Conservation (phyloP, 1,140 invertebrate species). For the Harlomillsia oculata region DNA sequence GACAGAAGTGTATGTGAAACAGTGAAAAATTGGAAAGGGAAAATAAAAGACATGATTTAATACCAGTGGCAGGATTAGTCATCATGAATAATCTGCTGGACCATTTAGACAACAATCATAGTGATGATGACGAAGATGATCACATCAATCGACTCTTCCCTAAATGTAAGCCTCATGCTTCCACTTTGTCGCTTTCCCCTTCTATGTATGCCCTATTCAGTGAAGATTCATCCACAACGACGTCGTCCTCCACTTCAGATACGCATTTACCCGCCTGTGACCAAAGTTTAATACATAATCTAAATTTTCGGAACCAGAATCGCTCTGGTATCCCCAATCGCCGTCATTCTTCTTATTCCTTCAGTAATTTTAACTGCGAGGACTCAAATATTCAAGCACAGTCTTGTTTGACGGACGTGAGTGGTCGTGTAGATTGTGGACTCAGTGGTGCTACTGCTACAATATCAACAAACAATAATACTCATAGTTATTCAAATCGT, state of each 20-base stretch:
- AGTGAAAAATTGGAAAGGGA: not conserved
- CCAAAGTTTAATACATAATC: constrained; percentile 6
- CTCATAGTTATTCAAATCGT: constrained; percentile 10
- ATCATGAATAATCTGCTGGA: constrained; percentile 43
- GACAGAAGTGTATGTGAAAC: not conserved
- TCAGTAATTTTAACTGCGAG: constrained; percentile 7
- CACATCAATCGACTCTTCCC: constrained; percentile 66
- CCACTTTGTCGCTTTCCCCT: constrained; percentile 13
- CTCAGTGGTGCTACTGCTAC: not conserved
- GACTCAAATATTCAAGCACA: constrained; percentile 1
- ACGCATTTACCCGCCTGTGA: constrained; percentile 7
- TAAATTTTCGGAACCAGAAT: constrained; percentile 5
- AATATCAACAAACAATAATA: not conserved
- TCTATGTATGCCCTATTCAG: constrained; percentile 5
- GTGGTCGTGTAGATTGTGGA: not conserved
- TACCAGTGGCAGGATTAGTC: constrained; percentile 8
- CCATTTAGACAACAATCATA: constrained; percentile 42
- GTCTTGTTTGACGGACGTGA: not conserved
- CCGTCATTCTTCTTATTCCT: not conserved
- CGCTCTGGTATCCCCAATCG: not conserved
- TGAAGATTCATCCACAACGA: constrained; percentile 2
- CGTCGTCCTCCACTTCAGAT: not conserved
- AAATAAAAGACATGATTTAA: constrained; percentile 15
- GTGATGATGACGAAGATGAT: constrained; percentile 52
- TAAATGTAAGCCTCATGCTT: constrained; percentile 60